Percentiles rank a stretch among this genome's conserved stretches.
These are phyloP conservation scores for Chrysoperla carnea DNA, from an alignment of 1,140 invertebrate genomes.

Conservation along the genomic window DNA sequence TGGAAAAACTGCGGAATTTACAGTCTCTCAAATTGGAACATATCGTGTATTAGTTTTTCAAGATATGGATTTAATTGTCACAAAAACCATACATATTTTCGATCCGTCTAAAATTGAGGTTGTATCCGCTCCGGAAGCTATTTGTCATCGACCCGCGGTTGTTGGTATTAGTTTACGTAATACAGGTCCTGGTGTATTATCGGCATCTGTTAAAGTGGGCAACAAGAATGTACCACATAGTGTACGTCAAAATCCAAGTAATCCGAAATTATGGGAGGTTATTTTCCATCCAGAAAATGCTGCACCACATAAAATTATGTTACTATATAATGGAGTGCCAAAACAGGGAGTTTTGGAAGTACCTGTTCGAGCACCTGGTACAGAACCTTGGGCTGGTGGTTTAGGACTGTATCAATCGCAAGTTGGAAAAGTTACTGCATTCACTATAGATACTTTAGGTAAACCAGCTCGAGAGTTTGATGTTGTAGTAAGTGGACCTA, in stretches of 20 bases:
- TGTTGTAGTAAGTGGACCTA: constrained; percentile 67
- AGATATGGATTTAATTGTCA: constrained; percentile 21
- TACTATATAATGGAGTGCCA: constrained; percentile 60
- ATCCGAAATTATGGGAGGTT: constrained; percentile 56
- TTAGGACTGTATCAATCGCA: constrained; percentile 67
- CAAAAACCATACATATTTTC: constrained; percentile 58
- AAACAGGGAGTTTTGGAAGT: constrained; percentile 20
- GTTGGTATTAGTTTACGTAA: constrained; percentile 44
- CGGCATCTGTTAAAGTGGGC: constrained; percentile 57
- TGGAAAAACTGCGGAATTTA: constrained; percentile 19
- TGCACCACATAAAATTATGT: constrained; percentile 63
- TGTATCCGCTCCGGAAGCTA: constrained; percentile 33
- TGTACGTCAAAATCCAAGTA: constrained; percentile 44
- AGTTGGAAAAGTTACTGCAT: constrained; percentile 61
- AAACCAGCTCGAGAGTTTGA: constrained; percentile 76
- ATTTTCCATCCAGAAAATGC: constrained; percentile 69
- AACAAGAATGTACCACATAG: constrained; percentile 64
- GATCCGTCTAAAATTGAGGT: constrained; percentile 64
- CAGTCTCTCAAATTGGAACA: constrained; percentile 17
- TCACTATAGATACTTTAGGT: constrained; percentile 77
- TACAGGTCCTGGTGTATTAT: constrained; percentile 68
- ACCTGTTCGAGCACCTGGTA: constrained; percentile 52
- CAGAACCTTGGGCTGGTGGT: constrained; percentile 21
- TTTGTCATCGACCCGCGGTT: constrained; percentile 61
- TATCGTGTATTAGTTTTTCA: constrained; percentile 16